Evolutionary conservation across 2,888 invertebrate genomes (phyloP), one percentile per base, ranked within the genome.

Genomic region (Lamproptera curius): DNA sequence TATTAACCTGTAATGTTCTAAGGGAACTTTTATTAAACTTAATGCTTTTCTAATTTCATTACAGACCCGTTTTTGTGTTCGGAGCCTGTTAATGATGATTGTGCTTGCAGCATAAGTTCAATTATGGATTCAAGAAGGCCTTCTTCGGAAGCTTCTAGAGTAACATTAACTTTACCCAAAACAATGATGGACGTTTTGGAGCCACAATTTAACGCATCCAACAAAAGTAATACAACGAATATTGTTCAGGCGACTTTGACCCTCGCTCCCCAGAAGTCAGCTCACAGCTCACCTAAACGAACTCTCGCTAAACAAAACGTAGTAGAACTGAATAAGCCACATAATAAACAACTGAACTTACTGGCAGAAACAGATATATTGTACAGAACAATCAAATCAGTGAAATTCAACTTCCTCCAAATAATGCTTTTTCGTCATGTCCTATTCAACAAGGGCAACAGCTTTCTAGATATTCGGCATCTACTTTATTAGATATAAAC

Each of bases 101-200:
- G 92, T 67, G 92, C 90, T 50, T 92, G 92, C 73, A 92, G 92
- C 42, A 88, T 92, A 42, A 89, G 89, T 40, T 91, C 91, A 42
- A 89, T 92, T 37, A 81, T 92, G 73, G 92, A 92, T 62, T 91
- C 92, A 20, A 87, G 91, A 57, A 81, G 89, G 53, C 88, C 88
- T 20, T 88, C 88, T 34, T 83, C 89, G n/a, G 90, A 90, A 62
- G 89, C 90, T 2, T 91, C 91, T 54, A 77, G 86, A 62, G 84
- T 86, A 11, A 87, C 84, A 8, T 75, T 87, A 5, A 90, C 91
- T 6, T 74, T 90, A 13, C 88, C 89, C 8, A 88, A 85, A 71
- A 76, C 80, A 5, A 82, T 88, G 39, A 74, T 89, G 65, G 87
- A 88, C 45, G 89, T 90, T 16, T 76, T 90, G 8, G 90, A 91